Percentiles rank a stretch among this genome's conserved stretches.
These are phyloP conservation scores for Leptatherina wallacei DNA, from an alignment of 2,797 vertebrate genomes.

Conservation along the genomic window DNA sequence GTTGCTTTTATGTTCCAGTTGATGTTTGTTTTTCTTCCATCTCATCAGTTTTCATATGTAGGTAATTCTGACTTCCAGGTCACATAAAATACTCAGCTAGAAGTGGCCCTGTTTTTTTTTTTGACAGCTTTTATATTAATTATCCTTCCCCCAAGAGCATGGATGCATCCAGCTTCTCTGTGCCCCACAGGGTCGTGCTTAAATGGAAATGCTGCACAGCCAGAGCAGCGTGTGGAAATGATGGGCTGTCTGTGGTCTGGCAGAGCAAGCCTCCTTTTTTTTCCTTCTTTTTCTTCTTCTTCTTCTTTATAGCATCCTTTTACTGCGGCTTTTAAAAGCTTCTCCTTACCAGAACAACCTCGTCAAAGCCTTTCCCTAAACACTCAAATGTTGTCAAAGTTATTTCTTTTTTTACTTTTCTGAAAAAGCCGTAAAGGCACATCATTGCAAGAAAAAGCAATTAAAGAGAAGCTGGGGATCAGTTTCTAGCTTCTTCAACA, in stretches of 20 bases:
- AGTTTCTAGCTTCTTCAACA: slow-evolving; percentile 31
- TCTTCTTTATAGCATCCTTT: slow-evolving; percentile 36
- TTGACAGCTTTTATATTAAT: slow-evolving; percentile 23
- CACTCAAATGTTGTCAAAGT: slow-evolving; percentile 11
- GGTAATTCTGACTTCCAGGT: slow-evolving; percentile 1
- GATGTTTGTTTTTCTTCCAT: not conserved
- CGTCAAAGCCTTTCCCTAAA: slow-evolving; percentile 42
- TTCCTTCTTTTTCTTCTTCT: not conserved
- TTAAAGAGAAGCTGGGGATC: slow-evolving; percentile 29
- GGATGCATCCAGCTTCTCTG: slow-evolving; percentile 12
- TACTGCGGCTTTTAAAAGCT: slow-evolving; percentile 51
- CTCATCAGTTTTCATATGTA: not conserved
- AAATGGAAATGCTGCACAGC: slow-evolving; percentile 45
- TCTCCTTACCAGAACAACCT: slow-evolving; percentile 33
- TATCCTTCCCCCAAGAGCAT: not conserved
- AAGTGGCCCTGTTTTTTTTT: slow-evolving; percentile 32
- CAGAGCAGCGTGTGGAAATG: slow-evolving; percentile 57
- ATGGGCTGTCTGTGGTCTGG: slow-evolving; percentile 53
- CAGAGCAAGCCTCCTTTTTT: not conserved
- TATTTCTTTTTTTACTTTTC: not conserved
- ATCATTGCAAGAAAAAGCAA: slow-evolving; percentile 44
- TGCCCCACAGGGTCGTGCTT: slow-evolving; percentile 1
- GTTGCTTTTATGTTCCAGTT: not conserved
- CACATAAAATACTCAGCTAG: not conserved
- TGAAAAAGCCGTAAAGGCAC: slow-evolving; percentile 43